A percentile compares a stretch with the other conserved stretches of the same genome.
Conservation (phyloP, 2,888 invertebrate genomes). For the Tenthredo amoena region DNA sequence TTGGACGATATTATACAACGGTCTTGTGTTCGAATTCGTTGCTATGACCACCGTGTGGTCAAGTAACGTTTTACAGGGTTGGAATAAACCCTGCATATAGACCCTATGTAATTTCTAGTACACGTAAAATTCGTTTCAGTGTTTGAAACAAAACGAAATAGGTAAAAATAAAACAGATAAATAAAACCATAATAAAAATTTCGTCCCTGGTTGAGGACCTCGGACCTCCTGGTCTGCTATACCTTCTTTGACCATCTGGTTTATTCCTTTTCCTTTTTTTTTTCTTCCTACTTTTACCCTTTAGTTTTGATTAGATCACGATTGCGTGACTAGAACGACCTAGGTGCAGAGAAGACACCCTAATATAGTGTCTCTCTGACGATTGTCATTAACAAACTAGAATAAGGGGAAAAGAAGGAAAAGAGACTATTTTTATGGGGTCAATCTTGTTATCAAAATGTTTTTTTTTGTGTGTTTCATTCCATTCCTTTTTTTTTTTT, state of each 20-base stretch:
- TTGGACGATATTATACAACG: background rate
- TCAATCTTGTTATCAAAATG: background rate
- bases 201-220: background rate
- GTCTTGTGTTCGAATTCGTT: constrained; percentile 29
- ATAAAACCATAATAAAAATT: background rate
- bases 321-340: constrained; percentile 26
- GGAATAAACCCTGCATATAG: background rate
- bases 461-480: background rate
- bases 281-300: background rate
- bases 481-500: background rate
- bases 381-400: background rate
- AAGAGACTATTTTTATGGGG: background rate
- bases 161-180: background rate
- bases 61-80: background rate
- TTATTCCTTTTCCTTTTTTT: background rate
- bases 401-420: background rate
- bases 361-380: background rate
- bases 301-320: background rate
- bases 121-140: too few relatives aligned
- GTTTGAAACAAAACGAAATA: background rate
- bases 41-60: constrained; percentile 24
- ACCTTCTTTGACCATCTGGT: background rate
- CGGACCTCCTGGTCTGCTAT: background rate
- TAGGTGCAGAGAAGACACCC: background rate
- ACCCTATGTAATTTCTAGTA: background rate